Evolutionary conservation across 2,888 invertebrate genomes (phyloP).

Genomic region (Charanyca ferruginea): DNA sequence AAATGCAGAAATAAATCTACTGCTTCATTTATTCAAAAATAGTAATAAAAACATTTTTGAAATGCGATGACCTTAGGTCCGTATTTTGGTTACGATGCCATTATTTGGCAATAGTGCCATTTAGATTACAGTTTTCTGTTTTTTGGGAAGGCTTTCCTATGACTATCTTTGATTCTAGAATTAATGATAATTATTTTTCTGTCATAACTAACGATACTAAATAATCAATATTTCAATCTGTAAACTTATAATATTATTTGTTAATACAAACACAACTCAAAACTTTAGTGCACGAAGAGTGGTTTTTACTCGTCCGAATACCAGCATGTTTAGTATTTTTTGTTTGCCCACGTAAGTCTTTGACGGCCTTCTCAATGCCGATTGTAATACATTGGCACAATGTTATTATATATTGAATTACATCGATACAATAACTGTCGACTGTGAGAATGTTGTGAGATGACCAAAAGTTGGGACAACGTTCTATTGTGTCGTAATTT

Average conservation of each 20-base stretch:
- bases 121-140: background rate
- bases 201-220: too few relatives aligned
- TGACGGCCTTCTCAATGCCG: conserved; percentile 45
- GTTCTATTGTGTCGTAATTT: conserved; percentile 7
- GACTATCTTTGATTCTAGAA: too few relatives aligned
- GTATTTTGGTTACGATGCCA: too few relatives aligned
- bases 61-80: too few relatives aligned
- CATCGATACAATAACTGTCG: conserved; percentile 21
- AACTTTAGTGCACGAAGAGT: conserved; percentile 8
- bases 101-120: background rate
- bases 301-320: conserved; percentile 4
- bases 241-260: background rate
- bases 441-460: conserved; percentile 14
- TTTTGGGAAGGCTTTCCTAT: too few relatives aligned
- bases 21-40: too few relatives aligned
- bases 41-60: too few relatives aligned
- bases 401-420: conserved; percentile 29
- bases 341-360: conserved; percentile 17
- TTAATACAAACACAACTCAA: background rate
- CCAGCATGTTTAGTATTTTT: conserved; percentile 23
- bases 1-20: too few relatives aligned
- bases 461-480: background rate
- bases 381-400: conserved; percentile 17
- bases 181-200: too few relatives aligned
- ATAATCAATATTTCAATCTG: too few relatives aligned